These are phyloP conservation scores for Drosophila anomalata DNA, from an alignment of 2,888 invertebrate genomes.

Conservation along the genomic window DNA sequence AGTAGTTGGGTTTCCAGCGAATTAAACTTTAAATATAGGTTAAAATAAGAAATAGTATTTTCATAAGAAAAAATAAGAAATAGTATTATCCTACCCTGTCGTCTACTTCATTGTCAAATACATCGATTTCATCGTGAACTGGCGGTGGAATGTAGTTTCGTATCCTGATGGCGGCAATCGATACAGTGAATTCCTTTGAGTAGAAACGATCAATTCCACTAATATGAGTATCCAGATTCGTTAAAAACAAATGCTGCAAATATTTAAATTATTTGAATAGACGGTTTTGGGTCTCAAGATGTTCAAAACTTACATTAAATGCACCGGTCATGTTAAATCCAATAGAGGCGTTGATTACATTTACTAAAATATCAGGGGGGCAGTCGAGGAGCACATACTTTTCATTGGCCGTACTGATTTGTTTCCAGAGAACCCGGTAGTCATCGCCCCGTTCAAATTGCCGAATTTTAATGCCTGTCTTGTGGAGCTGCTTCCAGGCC, in stretches of 20 bases:
- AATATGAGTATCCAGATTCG: constrained; percentile 84
- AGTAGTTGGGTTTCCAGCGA: constrained; percentile 85
- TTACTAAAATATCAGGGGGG: constrained; percentile 87
- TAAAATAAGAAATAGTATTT: background rate
- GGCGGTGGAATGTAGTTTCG: constrained; percentile 72
- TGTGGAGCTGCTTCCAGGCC: constrained; percentile 88
- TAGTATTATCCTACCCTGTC: constrained; percentile 44
- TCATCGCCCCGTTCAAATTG: constrained; percentile 85
- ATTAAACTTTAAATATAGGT: constrained; percentile 44
- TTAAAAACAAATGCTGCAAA: constrained; percentile 83
- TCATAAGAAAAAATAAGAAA: background rate
- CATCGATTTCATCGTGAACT: constrained; percentile 71
- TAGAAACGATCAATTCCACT: constrained; percentile 71
- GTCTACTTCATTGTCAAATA: constrained; percentile 60
- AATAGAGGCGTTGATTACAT: constrained; percentile 85
- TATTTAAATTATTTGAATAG: background rate
- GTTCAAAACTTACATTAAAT: constrained; percentile 75
- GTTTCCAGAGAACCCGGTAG: constrained; percentile 81
- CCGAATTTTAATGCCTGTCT: constrained; percentile 88
- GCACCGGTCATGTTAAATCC: constrained; percentile 82
- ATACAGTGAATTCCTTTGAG: constrained; percentile 64
- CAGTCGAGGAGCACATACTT: constrained; percentile 92
- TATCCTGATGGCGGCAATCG: constrained; percentile 65
- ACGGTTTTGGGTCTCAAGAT: background rate
- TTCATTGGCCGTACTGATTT: constrained; percentile 88